phyloP scores from a whole-genome alignment of 2,888 invertebrate species.

The Argyresthia goedartella region DNA sequence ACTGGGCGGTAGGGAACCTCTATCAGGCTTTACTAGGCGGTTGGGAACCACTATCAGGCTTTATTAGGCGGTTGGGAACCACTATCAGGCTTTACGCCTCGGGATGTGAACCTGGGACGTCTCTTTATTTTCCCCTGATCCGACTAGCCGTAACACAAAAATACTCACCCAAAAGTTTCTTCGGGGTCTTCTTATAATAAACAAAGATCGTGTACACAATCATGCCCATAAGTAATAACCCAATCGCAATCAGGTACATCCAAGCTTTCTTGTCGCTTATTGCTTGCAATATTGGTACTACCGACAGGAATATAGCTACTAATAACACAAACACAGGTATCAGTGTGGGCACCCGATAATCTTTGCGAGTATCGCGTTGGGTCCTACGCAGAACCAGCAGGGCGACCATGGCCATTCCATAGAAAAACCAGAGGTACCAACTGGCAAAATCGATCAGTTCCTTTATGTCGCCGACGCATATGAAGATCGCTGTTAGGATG shows the following conservation, averaged over 20 bases:
- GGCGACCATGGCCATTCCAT: conserved; percentile 85
- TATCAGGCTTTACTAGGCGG: no score
- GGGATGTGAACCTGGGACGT: no score
- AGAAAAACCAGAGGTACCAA: conserved; percentile 90
- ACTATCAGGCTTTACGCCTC: no score
- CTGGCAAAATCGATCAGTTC: conserved; percentile 87
- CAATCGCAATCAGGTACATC: conserved; percentile 82
- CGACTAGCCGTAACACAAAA: no score
- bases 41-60: no score
- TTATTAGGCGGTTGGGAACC: no score
- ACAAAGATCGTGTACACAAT: conserved; percentile 82
- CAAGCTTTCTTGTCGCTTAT: conserved; percentile 82
- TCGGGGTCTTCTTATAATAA: conserved; percentile 75
- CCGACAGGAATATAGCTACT: conserved; percentile 79
- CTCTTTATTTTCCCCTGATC: no score
- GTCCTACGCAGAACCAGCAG: conserved; percentile 80
- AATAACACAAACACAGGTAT: conserved; percentile 80
- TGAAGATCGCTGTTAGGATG: conserved; percentile 77
- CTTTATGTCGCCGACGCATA: conserved; percentile 79
- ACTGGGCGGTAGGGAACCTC: no score
- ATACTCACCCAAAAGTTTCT: conserved; percentile 73
- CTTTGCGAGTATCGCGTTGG: conserved; percentile 75
- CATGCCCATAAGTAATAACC: conserved; percentile 78
- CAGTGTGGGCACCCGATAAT: conserved; percentile 80
- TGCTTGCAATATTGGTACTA: conserved; percentile 80